phyloP scores from a whole-genome alignment of 1,140 invertebrate genomes.

The Cydia pomonella region DNA sequence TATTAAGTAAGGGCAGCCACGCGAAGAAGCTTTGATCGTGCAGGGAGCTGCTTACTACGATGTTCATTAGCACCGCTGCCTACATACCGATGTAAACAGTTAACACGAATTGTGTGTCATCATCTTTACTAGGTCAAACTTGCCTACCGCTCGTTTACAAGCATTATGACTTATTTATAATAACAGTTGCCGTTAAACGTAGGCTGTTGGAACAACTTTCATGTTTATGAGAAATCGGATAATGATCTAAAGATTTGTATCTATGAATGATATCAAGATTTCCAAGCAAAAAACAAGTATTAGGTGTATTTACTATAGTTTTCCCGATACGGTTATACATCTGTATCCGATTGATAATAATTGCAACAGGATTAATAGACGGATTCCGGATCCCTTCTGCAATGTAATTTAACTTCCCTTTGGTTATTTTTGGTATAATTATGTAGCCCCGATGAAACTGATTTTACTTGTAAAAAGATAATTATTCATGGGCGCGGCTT shows the following conservation, averaged over 20 bases:
- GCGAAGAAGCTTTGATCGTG: slow-evolving; percentile 31
- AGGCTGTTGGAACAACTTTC: slow-evolving; percentile 25
- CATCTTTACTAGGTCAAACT: slow-evolving; percentile 10
- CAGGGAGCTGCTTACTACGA: slow-evolving; percentile 5
- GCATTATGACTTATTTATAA: slow-evolving; percentile 23
- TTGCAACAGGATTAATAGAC: slow-evolving; percentile 15
- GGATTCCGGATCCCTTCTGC: slow-evolving; percentile 12
- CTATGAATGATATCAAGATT: not conserved
- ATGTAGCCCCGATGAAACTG: not conserved
- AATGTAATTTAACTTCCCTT: slow-evolving; percentile 20
- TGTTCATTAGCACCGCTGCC: slow-evolving; percentile 29
- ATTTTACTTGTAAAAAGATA: not conserved
- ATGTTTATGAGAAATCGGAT: slow-evolving; percentile 11
- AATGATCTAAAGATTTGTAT: not conserved
- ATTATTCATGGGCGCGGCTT: not conserved
- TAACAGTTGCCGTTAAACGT: not conserved
- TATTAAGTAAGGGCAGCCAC: slow-evolving; percentile 32
- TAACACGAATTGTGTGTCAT: slow-evolving; percentile 32
- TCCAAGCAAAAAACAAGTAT: not conserved
- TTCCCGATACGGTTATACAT: not conserved
- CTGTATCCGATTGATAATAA: slow-evolving; percentile 22
- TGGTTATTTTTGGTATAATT: slow-evolving; percentile 14
- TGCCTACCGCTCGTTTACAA: slow-evolving; percentile 8
- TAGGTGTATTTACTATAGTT: not conserved
- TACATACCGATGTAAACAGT: slow-evolving; percentile 30